Conservation (phyloP, 2,888 invertebrate genomes). For the Perithous albicinctus region DNA sequence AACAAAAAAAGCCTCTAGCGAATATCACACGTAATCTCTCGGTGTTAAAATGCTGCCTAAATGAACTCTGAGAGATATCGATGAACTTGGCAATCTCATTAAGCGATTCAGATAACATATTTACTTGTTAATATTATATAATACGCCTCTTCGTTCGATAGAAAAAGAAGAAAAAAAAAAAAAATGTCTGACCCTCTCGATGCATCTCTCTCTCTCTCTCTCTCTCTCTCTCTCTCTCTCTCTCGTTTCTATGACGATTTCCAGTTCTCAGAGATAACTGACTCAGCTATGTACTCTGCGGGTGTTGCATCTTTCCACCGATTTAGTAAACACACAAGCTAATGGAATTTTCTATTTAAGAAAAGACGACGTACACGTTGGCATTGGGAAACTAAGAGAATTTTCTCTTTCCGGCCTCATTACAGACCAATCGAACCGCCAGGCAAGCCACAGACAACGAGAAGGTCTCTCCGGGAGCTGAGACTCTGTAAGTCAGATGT, state of each 20-base stretch:
- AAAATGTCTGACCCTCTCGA: no score
- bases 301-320: slow-evolving; percentile 3
- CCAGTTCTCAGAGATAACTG: slow-evolving; percentile 6
- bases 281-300: background rate
- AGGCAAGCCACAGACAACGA: background rate
- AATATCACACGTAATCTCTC: background rate
- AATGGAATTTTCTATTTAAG: slow-evolving; percentile 36
- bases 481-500: background rate
- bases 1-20: background rate
- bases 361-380: background rate
- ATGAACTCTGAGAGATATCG: background rate
- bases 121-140: background rate
- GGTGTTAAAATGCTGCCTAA: no score
- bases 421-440: background rate
- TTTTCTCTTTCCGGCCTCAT: background rate
- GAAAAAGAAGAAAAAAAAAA: no score
- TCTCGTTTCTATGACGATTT: slow-evolving; percentile 6
- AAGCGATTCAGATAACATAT: background rate
- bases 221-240: no score
- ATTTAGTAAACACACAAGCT: slow-evolving; percentile 4
- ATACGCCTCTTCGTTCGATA: background rate
- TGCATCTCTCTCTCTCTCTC: no score
- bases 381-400: background rate
- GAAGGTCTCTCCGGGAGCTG: background rate
- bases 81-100: background rate